Evolutionary conservation across 2,888 invertebrate genomes (phyloP), one percentile per base, ranked within the genome.

Genomic region (Callimorpha dominula): DNA sequence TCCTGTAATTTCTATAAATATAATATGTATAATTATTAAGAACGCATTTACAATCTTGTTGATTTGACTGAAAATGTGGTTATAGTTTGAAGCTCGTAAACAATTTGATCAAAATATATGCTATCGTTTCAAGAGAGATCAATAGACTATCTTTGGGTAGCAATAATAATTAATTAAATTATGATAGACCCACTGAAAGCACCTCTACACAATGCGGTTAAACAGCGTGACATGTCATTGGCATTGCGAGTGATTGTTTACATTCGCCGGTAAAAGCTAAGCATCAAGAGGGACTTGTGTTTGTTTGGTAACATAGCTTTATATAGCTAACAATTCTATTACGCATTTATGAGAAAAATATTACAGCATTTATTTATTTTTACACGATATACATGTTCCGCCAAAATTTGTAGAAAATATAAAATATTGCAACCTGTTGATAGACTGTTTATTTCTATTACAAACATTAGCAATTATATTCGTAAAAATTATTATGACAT

Each of bases 31-130:
- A 52, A n/a, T 68, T 52, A 40, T 43, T 68, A 57, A 50, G 50
- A 40, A 43, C 43, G 54, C 42, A 54, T 68, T 54, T 57, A 20
- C 42, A 43, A 42, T 43, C 54, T 42, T n/a, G 11, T 31, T 54
- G 54, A 54, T 67, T 54, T 67, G 42, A 67, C 20, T 20, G 6
- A 12, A 67, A 42, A 57, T 68, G n/a, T 68, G 31, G 20, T 57
- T 43, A 12, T 43, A 54, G 42, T 50, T 31, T 65, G 20, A 49
- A 49, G 15, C 9, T 4, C 31, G 20, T 15, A 49, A 12, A 31
- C 12, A 65, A 15, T 49, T 65, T 6, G 57, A 57, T 20, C 4
- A 12, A 57, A 12, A 31, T 57, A 65, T 15, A 49, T 50, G 31
- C 9, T 14, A 49, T 40, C 15, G 1, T 68, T 68, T 57, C 12